Evolutionary conservation across 2,113 vertebrate species (phyloP).

Genomic region (Prolemur simus): DNA sequence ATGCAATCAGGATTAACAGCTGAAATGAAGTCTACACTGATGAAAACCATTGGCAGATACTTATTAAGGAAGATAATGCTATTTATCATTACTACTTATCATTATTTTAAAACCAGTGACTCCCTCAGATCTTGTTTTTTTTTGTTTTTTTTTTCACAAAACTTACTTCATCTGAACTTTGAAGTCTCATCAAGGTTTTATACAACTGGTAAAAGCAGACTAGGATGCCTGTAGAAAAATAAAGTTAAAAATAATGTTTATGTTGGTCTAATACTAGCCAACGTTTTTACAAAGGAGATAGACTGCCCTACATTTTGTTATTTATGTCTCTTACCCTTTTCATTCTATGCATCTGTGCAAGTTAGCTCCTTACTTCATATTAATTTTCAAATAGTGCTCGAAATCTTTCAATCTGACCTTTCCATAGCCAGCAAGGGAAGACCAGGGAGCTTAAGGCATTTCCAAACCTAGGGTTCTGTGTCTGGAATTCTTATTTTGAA

Average conservation of each 20-base stretch:
- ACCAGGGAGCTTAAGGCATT: neutral
- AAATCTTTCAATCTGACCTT: neutral
- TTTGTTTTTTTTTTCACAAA: conserved; percentile 39
- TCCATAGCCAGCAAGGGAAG: neutral
- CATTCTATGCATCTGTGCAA: neutral
- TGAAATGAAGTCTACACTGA: neutral
- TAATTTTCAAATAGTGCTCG: neutral
- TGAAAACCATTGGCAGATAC: neutral
- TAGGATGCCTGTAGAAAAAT: neutral
- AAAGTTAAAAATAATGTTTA: neutral
- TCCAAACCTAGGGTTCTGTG: neutral
- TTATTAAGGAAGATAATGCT: neutral
- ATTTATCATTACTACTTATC: neutral
- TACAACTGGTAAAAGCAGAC: neutral
- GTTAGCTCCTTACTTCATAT: neutral
- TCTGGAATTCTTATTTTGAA: conserved; percentile 3
- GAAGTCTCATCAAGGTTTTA: neutral
- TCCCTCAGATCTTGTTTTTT: neutral
- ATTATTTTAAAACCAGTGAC: neutral
- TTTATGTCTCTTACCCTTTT: neutral
- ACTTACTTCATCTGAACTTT: neutral
- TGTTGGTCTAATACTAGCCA: neutral
- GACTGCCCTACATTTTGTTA: neutral
- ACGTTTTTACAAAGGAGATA: neutral
- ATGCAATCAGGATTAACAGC: neutral